phyloP scores from a whole-genome alignment of 2,113 vertebrate species.

The Perccottus glenii region DNA sequence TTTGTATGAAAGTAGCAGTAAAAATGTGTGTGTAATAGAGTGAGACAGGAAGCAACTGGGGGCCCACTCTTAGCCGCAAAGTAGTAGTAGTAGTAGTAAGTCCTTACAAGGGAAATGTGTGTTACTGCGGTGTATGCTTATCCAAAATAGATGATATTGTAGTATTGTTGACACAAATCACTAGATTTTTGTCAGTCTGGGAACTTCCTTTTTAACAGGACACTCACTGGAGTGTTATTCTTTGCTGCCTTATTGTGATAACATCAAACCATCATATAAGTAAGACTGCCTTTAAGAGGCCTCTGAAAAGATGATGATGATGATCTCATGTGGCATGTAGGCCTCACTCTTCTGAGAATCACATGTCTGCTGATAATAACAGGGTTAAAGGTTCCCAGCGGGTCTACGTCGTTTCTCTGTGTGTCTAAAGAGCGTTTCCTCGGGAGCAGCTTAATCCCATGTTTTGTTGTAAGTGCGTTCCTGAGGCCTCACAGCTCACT shows the following conservation, averaged over 20 bases:
- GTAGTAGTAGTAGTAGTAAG: constrained; percentile 24
- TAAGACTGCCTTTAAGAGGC: no score
- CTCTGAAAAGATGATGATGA: background rate
- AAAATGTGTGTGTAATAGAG: background rate
- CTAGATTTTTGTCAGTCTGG: background rate
- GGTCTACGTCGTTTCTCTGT: background rate
- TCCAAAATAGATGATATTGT: background rate
- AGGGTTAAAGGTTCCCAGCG: constrained; percentile 20
- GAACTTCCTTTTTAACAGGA: background rate
- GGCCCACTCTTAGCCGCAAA: constrained; percentile 52
- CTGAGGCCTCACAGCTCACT: background rate
- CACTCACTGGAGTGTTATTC: background rate
- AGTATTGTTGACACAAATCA: constrained; percentile 3
- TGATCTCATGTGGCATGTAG: constrained; percentile 1
- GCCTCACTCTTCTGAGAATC: background rate
- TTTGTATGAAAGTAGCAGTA: constrained; percentile 16
- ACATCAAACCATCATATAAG: background rate
- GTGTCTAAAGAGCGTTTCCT: background rate
- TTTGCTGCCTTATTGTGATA: constrained; percentile 1
- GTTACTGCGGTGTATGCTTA: background rate
- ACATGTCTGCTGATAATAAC: constrained; percentile 22
- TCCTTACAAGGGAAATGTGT: background rate
- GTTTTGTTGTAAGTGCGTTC: constrained; percentile 18
- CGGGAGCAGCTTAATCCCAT: constrained; percentile 7
- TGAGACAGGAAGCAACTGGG: constrained; percentile 58